Conservation (phyloP, 2,888 invertebrate species). For the Anthoptus insignis region DNA sequence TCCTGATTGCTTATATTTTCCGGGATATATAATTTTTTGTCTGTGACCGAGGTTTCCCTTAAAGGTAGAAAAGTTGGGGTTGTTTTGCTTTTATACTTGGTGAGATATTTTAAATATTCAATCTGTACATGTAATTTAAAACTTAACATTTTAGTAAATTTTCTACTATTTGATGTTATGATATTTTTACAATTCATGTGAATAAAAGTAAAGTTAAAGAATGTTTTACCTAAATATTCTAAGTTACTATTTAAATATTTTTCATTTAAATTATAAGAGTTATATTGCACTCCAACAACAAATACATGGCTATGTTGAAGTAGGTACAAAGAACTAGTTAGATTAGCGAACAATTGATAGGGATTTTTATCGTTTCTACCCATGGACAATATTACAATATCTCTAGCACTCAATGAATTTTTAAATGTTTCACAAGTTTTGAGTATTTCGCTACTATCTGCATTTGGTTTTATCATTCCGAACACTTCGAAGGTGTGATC, state of each 20-base stretch:
- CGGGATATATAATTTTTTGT: background rate
- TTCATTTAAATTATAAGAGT: constrained; percentile 1
- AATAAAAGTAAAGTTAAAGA: constrained; percentile 3
- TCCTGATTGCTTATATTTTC: background rate
- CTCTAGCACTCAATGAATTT: background rate
- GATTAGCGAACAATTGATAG: constrained; percentile 7
- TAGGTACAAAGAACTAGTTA: constrained; percentile 3
- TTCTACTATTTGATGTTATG: constrained; percentile 4
- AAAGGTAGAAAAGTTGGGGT: background rate
- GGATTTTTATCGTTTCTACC: constrained; percentile 5
- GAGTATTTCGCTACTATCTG: constrained; percentile 7
- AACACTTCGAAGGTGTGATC: constrained; percentile 5
- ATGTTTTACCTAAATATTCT: background rate
- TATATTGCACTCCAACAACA: constrained; percentile 4
- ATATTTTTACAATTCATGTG: constrained; percentile 7
- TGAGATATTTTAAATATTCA: background rate
- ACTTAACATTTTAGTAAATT: constrained; percentile 1
- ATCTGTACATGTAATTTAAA: constrained; percentile 4
- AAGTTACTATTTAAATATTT: background rate
- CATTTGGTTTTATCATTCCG: constrained; percentile 8
- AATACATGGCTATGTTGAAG: background rate
- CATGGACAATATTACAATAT: constrained; percentile 6
- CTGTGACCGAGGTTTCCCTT: constrained; percentile 2
- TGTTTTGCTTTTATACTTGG: constrained; percentile 6
- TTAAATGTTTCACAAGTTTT: constrained; percentile 5